Percentiles rank a stretch among this genome's conserved stretches.
These are phyloP conservation scores for Tangara arthus DNA, from an alignment of 2,797 vertebrate genomes.

Conservation along the genomic window DNA sequence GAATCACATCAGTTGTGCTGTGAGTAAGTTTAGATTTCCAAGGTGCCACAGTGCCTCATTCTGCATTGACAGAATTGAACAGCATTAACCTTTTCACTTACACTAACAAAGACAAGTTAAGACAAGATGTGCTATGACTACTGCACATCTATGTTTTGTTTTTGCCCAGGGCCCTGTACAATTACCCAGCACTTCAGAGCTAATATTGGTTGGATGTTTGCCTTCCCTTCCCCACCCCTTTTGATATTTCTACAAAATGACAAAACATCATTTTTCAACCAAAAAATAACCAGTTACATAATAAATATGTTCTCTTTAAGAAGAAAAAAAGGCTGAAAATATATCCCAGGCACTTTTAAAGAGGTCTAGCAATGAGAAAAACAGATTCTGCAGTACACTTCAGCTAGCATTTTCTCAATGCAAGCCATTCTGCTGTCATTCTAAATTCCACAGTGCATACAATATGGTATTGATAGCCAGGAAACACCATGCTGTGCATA, in stretches of 20 bases:
- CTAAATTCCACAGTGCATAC: neutral
- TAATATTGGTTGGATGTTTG: conserved; percentile 69
- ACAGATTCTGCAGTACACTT: neutral
- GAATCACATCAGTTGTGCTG: conserved; percentile 52
- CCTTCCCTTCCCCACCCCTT: neutral
- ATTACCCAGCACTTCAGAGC: conserved; percentile 73
- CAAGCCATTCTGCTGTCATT: neutral
- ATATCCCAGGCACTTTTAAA: conserved; percentile 10
- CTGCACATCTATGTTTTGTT: conserved; percentile 67
- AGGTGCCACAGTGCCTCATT: conserved; percentile 65
- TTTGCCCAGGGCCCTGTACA: conserved; percentile 72
- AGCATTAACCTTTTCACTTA: conserved; percentile 81
- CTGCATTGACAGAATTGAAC: conserved; percentile 70
- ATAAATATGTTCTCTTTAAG: neutral
- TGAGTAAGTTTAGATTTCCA: conserved; percentile 72
- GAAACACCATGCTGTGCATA: neutral
- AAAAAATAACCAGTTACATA: neutral
- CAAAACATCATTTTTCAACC: conserved; percentile 19
- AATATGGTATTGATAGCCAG: neutral
- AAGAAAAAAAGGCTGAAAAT: neutral
- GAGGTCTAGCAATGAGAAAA: conserved; percentile 12
- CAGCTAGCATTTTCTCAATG: conserved; percentile 7
- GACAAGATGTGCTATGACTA: conserved; percentile 73
- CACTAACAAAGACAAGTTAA: conserved; percentile 80
- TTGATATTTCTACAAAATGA: neutral